A percentile compares a stretch with the other conserved stretches of the same genome.
These are phyloP conservation scores for Delphinus delphis DNA, from an alignment of 2,113 vertebrate species.

Conservation along the genomic window DNA sequence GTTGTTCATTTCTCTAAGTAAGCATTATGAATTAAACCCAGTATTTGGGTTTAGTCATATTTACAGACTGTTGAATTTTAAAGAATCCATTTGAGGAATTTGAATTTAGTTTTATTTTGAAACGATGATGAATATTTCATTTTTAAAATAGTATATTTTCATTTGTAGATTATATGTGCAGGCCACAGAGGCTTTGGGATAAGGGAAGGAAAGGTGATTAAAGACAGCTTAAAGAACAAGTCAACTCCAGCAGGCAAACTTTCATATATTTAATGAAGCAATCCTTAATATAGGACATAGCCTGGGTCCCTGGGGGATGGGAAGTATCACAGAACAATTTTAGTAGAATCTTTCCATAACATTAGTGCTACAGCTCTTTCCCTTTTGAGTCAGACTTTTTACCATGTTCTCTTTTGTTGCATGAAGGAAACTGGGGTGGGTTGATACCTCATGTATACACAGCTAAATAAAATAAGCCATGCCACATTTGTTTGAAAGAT, in stretches of 20 bases:
- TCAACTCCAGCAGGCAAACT: not conserved
- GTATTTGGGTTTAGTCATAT: not conserved
- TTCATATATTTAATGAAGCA: not conserved
- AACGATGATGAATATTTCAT: not conserved
- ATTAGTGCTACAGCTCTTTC: not conserved
- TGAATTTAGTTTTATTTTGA: slow-evolving; percentile 28
- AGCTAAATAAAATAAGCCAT: not conserved
- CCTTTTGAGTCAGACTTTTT: not conserved
- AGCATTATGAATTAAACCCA: not conserved
- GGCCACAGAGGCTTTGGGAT: not conserved
- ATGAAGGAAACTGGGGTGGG: not conserved
- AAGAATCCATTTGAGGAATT: not conserved
- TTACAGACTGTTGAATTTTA: not conserved
- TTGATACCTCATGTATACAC: not conserved
- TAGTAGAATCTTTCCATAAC: no score
- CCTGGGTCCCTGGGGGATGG: not conserved
- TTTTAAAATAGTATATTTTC: not conserved
- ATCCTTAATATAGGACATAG: not conserved
- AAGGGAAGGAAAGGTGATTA: not conserved
- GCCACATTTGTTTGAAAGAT: not conserved
- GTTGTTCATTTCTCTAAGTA: not conserved
- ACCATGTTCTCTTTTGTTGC: not conserved
- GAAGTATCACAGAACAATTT: not conserved
- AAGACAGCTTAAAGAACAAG: not conserved
- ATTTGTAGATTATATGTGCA: not conserved